These are phyloP conservation scores for Aphrophora alni DNA, from an alignment of 2,888 invertebrate species.

Conservation along the genomic window DNA sequence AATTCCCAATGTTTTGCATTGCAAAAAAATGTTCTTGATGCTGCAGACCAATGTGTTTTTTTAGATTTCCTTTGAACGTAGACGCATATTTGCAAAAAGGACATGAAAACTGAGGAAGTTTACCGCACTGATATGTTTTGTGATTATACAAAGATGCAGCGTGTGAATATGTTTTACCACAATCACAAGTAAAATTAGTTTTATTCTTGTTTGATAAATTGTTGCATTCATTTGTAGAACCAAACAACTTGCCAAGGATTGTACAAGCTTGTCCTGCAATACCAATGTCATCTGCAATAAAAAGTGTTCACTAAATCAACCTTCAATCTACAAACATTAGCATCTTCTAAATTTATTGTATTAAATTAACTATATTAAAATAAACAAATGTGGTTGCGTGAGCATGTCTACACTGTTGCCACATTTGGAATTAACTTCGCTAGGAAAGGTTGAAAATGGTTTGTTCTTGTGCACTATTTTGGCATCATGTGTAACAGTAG, in stretches of 20 bases:
- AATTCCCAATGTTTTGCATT: neutral
- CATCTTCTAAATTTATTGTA: no score
- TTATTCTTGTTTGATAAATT: neutral
- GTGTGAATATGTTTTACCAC: conserved; percentile 53
- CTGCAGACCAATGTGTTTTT: conserved; percentile 30
- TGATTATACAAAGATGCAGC: conserved; percentile 54
- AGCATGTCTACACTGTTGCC: no score
- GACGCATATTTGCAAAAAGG: conserved; percentile 54
- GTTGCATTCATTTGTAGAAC: neutral
- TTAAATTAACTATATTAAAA: no score
- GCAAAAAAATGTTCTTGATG: conserved; percentile 38
- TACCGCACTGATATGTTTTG: conserved; percentile 54
- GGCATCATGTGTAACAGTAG: no score
- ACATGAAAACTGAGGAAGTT: conserved; percentile 56
- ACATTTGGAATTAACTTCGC: no score
- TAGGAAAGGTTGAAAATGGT: no score
- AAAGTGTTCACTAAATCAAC: neutral
- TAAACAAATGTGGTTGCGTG: no score
- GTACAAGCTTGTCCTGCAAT: neutral
- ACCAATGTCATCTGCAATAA: neutral
- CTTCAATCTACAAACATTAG: no score
- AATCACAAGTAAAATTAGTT: conserved; percentile 47
- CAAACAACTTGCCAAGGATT: neutral
- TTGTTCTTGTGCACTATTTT: no score
- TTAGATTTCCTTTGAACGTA: conserved; percentile 39